Evolutionary conservation across 1,140 invertebrate species (phyloP).

Genomic region (Luehdorfia chinensis): DNA sequence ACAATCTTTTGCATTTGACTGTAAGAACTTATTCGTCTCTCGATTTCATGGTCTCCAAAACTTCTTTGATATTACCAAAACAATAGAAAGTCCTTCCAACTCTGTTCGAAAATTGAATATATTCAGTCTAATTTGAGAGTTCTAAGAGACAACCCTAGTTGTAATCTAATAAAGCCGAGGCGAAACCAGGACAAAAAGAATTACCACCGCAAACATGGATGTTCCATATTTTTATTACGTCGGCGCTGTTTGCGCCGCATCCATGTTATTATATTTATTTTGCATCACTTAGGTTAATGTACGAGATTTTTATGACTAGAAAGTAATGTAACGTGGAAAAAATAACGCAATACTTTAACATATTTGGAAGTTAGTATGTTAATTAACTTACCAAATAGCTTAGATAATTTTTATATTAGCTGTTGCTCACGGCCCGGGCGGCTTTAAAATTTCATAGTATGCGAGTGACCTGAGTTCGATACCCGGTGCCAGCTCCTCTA

Average conservation of each 20-base stretch:
- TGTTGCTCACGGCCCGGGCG: no score
- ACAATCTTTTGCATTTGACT: no score
- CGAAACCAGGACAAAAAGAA: conserved; percentile 21
- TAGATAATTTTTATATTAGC: no score
- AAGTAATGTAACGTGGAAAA: no score
- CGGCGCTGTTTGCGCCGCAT: conserved; percentile 24
- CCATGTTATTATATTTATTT: conserved; percentile 33
- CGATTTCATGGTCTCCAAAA: no score
- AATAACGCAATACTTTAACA: no score
- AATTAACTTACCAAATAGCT: no score
- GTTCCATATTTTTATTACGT: conserved; percentile 38
- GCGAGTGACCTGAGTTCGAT: no score
- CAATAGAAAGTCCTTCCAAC: background rate
- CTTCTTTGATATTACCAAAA: background rate
- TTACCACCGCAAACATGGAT: conserved; percentile 29
- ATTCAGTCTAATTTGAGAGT: background rate
- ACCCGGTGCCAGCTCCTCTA: no score
- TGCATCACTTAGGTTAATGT: background rate
- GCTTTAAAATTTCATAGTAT: no score
- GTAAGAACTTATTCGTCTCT: no score
- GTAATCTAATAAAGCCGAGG: conserved; percentile 29
- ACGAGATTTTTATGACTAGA: background rate
- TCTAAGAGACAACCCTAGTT: conserved; percentile 1
- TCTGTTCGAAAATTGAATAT: background rate
- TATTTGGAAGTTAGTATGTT: no score